phyloP scores from a whole-genome alignment of 1,140 invertebrate genomes.

The Drosophila athabasca region DNA sequence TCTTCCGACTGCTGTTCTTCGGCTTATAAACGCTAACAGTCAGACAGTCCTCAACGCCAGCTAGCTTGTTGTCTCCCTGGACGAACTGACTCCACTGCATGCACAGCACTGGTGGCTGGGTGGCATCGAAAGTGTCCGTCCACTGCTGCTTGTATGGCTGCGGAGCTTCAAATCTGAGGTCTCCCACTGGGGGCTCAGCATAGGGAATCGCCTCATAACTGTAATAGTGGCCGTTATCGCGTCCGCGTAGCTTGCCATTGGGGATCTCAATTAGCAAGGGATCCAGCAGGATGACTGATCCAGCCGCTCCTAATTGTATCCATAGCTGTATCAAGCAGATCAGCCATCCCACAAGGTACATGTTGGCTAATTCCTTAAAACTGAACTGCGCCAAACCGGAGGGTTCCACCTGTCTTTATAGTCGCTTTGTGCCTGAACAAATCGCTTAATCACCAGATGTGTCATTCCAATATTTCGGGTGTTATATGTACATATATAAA shows the following conservation, averaged over 20 bases:
- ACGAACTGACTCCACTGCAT: slow-evolving; percentile 66
- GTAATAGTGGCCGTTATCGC: slow-evolving; percentile 83
- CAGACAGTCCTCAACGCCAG: slow-evolving; percentile 82
- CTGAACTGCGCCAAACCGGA: too few species aligned
- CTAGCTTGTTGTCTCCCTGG: slow-evolving; percentile 31
- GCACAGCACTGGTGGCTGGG: slow-evolving; percentile 35
- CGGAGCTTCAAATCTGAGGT: slow-evolving; percentile 78
- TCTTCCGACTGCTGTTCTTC: slow-evolving; percentile 45
- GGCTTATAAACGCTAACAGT: slow-evolving; percentile 82
- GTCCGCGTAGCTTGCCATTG: slow-evolving; percentile 83
- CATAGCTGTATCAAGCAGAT: too few species aligned
- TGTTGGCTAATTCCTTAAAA: too few species aligned
- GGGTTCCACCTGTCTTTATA: too few species aligned
- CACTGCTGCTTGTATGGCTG: slow-evolving; percentile 35
- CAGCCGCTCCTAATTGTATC: too few species aligned
- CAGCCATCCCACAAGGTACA: too few species aligned
- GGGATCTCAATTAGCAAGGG: too few species aligned
- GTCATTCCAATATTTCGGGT: too few species aligned
- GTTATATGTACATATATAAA: too few species aligned
- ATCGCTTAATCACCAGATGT: too few species aligned
- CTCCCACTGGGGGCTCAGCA: slow-evolving; percentile 83
- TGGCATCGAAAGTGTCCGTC: slow-evolving; percentile 52
- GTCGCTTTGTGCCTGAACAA: too few species aligned
- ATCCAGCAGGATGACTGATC: too few species aligned
- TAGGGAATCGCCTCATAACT: slow-evolving; percentile 84